These are phyloP conservation scores for Erpetoichthys calabaricus DNA, from an alignment of 2,797 vertebrate species.

Conservation along the genomic window DNA sequence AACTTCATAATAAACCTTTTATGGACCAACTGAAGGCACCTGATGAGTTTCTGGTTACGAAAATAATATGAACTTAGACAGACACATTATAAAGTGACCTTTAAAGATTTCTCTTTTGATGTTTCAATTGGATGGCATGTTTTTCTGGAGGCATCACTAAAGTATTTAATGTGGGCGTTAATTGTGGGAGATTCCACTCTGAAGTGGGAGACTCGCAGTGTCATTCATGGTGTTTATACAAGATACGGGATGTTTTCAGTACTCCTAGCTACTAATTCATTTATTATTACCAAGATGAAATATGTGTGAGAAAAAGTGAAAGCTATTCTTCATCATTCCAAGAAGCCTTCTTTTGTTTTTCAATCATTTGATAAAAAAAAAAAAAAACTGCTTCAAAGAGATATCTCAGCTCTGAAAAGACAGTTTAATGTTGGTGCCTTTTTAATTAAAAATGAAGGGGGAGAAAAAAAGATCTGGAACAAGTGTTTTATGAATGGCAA, in stretches of 20 bases:
- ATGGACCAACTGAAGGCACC: too few species aligned
- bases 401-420: too few species aligned
- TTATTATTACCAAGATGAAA: conserved; percentile 40
- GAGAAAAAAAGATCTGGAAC: too few species aligned
- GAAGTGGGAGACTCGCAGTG: conserved; percentile 44
- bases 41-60: too few species aligned
- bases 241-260: conserved; percentile 53
- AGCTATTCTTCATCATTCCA: conserved; percentile 19
- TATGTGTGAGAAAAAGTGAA: conserved; percentile 13
- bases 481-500: too few species aligned
- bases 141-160: neutral
- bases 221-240: conserved; percentile 51
- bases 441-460: too few species aligned
- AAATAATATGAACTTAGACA: too few species aligned
- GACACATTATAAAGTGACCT: too few species aligned
- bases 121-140: conserved; percentile 9
- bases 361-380: neutral
- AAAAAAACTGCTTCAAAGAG: too few species aligned
- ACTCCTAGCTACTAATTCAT: conserved; percentile 50
- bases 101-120: conserved; percentile 32
- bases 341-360: conserved; percentile 15
- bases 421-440: too few species aligned
- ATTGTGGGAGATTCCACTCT: conserved; percentile 51
- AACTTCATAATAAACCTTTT: too few species aligned
- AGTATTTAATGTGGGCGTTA: conserved; percentile 29